Base-by-base conservation (phyloP, 2,888 invertebrate species). In the Sympetrum striolatum region DNA sequence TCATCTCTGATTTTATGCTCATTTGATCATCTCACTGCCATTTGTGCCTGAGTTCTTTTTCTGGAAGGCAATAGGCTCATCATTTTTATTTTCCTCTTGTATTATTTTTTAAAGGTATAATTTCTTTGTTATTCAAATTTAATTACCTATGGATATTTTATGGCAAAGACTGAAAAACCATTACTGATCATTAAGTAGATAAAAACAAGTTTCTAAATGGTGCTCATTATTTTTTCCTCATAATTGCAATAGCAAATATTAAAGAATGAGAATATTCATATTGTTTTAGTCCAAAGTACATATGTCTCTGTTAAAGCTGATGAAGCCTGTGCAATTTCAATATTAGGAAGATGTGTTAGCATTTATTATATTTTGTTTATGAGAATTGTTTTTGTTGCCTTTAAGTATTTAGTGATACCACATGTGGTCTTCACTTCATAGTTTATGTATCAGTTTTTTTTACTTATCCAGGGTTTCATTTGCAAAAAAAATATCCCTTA, bases 41-140 rank as follows among this genome's bases (percentile, higher is more conserved):
- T 86, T 86, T 60, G 86, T 86, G 86, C 86, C 86, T 86, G 35
- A 64, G 86, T 86, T 86, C 60, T 60, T 86, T 64, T 64, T 60
- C 60, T n/a, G 35, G 86, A 86, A 60, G n/a, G 86, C 64, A 64
- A 60, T 60, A 60, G 48, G 37, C 10, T 58, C 10, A 60, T 82
- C 60, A 25, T 73, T 73, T 31, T 25, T 25, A 73, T 73, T 73
- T 73, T 31, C 73, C 31, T 73, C n/a, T 58, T 31, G 15, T 58
- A 31, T 35, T 35, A 10, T 86, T 86, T 86, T 58, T 86, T n/a
- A n/a, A 22, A 39, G 35, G n/a, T 15, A 58, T 60, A 37, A 25
- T 86, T 73, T 64, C 60, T 58, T 86, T 37, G 58, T 73, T 60
- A 8, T 86, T 37, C 15, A 86, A 58, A 82, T 58, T 58, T 82